Conservation (phyloP, 2,888 invertebrate species). For the Heliconius charithonia region DNA sequence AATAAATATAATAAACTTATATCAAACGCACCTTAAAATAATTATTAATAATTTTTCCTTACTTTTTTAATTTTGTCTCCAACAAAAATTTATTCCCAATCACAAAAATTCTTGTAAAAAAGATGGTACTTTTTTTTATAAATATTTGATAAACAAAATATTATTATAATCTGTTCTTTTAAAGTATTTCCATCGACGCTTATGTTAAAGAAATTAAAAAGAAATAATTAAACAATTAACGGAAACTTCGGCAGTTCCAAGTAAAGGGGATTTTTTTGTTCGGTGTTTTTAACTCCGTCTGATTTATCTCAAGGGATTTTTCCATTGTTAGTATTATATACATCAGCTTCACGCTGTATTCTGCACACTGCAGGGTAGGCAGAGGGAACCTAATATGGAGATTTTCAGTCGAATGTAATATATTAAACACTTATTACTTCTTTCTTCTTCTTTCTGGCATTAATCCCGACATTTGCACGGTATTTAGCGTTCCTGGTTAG, state of each 20-base stretch:
- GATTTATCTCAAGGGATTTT: not conserved
- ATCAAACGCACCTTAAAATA: not conserved
- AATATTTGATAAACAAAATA: conserved; percentile 3
- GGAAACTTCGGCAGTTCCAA: conserved; percentile 3
- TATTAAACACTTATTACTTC: not conserved
- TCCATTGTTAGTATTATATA: not conserved
- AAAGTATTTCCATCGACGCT: not conserved
- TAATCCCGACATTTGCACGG: too few relatives aligned
- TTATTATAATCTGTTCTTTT: not conserved
- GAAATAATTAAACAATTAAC: conserved; percentile 13
- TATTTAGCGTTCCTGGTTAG: too few relatives aligned
- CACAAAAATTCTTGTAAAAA: not conserved
- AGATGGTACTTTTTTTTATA: not conserved
- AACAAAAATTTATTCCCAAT: not conserved
- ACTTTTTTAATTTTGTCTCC: not conserved
- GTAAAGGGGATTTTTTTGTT: not conserved
- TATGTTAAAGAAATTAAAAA: conserved; percentile 3
- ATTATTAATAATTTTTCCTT: not conserved
- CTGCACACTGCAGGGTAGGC: not conserved
- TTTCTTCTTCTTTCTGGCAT: too few relatives aligned
- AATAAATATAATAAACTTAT: not conserved
- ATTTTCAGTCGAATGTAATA: not conserved
- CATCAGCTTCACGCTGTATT: too few relatives aligned
- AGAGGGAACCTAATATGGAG: too few relatives aligned
- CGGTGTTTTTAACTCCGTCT: not conserved